Base-by-base conservation (phyloP, 1,140 invertebrate genomes). In the Euwallacea fornicatus region DNA sequence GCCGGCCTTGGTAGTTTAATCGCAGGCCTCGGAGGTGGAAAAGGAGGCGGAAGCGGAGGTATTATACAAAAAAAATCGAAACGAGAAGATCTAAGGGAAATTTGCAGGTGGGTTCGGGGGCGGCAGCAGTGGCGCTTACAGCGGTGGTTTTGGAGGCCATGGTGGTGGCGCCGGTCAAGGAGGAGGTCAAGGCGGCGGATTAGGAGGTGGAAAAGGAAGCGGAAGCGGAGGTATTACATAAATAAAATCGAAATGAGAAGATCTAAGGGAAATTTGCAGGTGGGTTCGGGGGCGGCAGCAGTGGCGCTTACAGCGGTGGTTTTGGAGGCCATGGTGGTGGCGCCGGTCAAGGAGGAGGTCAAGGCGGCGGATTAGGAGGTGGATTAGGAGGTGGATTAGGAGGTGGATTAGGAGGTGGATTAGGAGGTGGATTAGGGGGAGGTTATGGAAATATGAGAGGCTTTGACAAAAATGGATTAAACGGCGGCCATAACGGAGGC, bases 381-480 rank as follows among this genome's bases (percentile, higher is more conserved):
- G 54, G 54, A 44, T 16, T 6, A 44, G 66, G 67, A 13, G 67
- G 67, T n/a, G 58, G 58, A 9, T 44, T 69, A 7, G 67, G 67
- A 33, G 60, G 60, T 2, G 67, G 67, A 61, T 2, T 7, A 56
- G 69, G 54, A n/a, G 42, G 65, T 11, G 70, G 70, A 41, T 47
- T 50, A 15, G 71, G 71, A 8, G 50, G 70, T 61, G 63, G 67
- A 21, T 47, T 53, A 11, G 43, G 61, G n/a, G 74, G 74, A 55
- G 74, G 74, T 42, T 59, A 15, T 46, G 74, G 74, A 63, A 60
- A 50, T 7, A 66, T 56, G 13, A 50, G 54, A 44, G 69, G 64
- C 11, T 46, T 47, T 43, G 69, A 68, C 21, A 54, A 33, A 65
- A 50, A 56, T 46, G 74, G 71, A n/a, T 55, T 61, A 4, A 43